phyloP scores from a whole-genome alignment of 2,888 invertebrate genomes.

The Eulithis prunata region DNA sequence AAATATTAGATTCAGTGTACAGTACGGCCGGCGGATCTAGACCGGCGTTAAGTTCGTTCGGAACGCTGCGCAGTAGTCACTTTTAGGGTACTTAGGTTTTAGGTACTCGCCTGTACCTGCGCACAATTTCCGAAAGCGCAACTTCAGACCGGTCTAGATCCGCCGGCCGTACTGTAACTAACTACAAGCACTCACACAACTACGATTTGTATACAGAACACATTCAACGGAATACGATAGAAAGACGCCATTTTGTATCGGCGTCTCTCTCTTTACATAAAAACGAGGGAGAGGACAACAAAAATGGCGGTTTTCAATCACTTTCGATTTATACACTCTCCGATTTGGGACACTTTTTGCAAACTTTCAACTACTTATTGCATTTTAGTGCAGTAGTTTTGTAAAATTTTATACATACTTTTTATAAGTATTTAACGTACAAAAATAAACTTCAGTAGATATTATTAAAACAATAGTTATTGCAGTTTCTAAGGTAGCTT shows the following conservation, averaged over 20 bases:
- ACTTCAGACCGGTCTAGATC: too few relatives aligned
- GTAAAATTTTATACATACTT: not conserved
- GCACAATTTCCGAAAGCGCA: too few relatives aligned
- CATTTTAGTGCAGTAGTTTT: constrained; percentile 1
- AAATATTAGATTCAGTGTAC: constrained; percentile 4
- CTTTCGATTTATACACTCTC: not conserved
- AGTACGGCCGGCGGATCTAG: too few relatives aligned
- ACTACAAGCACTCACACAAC: constrained; percentile 14
- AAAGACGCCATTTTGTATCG: constrained; percentile 10
- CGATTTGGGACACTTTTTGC: constrained; percentile 16
- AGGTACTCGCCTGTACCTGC: too few relatives aligned
- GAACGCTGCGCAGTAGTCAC: too few relatives aligned
- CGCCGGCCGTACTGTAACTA: too few relatives aligned
- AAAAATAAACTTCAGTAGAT: constrained; percentile 12
- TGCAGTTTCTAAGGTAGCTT: constrained; percentile 3
- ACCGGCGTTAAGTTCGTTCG: too few relatives aligned
- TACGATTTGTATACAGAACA: constrained; percentile 8
- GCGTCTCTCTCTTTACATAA: not conserved
- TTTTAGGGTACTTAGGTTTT: too few relatives aligned
- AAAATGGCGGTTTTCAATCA: not conserved
- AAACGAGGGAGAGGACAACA: not conserved
- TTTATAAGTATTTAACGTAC: constrained; percentile 1
- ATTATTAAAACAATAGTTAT: constrained; percentile 1
- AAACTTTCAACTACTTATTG: not conserved
- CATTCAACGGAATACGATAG: constrained; percentile 1